Conservation (phyloP, 2,113 vertebrate species). For the Lophura nycthemera region DNA sequence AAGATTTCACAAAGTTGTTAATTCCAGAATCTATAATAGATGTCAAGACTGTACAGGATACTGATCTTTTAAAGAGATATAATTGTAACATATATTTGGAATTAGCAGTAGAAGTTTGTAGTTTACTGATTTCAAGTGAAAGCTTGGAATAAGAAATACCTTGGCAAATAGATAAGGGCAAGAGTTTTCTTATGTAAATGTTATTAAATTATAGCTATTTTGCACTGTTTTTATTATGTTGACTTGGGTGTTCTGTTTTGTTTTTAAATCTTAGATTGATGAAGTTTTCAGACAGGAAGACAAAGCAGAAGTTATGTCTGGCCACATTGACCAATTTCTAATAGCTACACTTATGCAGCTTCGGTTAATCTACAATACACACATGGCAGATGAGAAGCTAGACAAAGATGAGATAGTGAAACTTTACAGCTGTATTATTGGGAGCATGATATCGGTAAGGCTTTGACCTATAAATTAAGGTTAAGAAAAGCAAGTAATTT, state of each 20-base stretch:
- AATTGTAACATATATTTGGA: background rate
- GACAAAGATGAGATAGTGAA: slow-evolving; percentile 95
- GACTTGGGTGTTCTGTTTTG: background rate
- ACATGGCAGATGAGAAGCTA: slow-evolving; percentile 95
- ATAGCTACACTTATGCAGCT: slow-evolving; percentile 98
- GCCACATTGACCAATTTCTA: slow-evolving; percentile 98
- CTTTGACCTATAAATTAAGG: background rate
- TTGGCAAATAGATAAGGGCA: background rate
- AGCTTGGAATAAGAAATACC: background rate
- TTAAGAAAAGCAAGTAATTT: background rate
- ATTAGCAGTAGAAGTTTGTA: background rate
- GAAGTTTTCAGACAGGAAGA: slow-evolving; percentile 95
- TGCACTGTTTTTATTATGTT: background rate
- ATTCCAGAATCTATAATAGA: background rate
- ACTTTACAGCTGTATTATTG: slow-evolving; percentile 97
- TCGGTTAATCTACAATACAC: slow-evolving; percentile 92
- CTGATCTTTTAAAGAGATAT: no score
- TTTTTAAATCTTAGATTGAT: slow-evolving; percentile 85
- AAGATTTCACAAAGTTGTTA: background rate
- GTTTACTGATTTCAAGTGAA: background rate
- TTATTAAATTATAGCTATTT: background rate
- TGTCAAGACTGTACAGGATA: no score
- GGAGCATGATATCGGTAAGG: slow-evolving; percentile 97
- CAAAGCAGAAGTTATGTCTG: slow-evolving; percentile 97
- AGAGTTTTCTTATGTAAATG: background rate